phyloP scores from a whole-genome alignment of 1,140 invertebrate species.

The Cydia pomonella region DNA sequence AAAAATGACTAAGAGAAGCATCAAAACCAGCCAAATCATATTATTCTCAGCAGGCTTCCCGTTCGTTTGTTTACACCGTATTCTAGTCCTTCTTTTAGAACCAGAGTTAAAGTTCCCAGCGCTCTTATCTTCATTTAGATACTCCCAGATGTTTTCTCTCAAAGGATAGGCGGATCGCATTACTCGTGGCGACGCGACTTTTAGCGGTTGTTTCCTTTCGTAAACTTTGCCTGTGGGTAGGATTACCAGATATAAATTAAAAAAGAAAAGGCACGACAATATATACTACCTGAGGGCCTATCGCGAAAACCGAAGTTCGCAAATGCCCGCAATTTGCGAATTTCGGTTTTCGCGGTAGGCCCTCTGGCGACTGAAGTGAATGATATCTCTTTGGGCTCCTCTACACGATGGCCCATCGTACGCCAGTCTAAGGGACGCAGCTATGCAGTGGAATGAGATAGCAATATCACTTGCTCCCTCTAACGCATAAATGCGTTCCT shows the following conservation, averaged over 20 bases:
- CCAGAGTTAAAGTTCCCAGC: constrained; percentile 35
- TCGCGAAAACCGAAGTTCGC: too few relatives aligned
- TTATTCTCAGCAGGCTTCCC: constrained; percentile 37
- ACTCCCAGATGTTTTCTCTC: constrained; percentile 63
- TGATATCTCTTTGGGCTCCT: too few relatives aligned
- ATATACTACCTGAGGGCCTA: too few relatives aligned
- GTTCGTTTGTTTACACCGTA: constrained; percentile 42
- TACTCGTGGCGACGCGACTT: constrained; percentile 48
- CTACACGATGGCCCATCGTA: too few relatives aligned
- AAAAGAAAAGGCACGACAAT: not conserved
- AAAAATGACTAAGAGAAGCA: constrained; percentile 38
- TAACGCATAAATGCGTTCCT: too few relatives aligned
- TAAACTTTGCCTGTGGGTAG: constrained; percentile 59
- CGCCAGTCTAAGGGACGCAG: too few relatives aligned
- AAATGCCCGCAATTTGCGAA: too few relatives aligned
- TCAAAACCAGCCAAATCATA: constrained; percentile 41
- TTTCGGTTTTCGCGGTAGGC: too few relatives aligned
- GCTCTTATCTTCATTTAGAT: constrained; percentile 51
- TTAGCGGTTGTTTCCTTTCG: constrained; percentile 55
- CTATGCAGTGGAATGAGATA: too few relatives aligned
- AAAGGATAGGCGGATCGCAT: constrained; percentile 54
- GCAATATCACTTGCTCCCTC: too few relatives aligned
- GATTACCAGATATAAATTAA: not conserved
- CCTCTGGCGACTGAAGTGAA: too few relatives aligned
- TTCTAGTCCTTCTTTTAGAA: constrained; percentile 40